Evolutionary conservation across 2,797 vertebrate genomes (phyloP).

Genomic region (Petrocephalus sullivani): DNA sequence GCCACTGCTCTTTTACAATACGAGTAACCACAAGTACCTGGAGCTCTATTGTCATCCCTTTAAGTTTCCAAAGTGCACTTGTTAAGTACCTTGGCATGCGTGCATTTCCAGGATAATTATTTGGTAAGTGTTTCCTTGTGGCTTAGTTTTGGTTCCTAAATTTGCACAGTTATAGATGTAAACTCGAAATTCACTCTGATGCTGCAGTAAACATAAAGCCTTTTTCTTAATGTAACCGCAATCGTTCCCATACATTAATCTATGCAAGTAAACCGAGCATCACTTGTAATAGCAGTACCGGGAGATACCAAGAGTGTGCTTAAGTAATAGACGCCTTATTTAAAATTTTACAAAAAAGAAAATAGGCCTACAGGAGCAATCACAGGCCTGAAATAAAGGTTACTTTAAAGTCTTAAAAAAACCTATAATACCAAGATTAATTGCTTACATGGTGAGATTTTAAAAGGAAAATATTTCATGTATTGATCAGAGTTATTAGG

Average conservation of each 20-base stretch:
- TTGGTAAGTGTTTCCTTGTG: constrained; percentile 33
- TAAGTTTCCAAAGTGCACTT: constrained; percentile 30
- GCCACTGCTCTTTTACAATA: constrained; percentile 29
- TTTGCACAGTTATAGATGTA: constrained; percentile 24
- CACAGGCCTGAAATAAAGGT: too few relatives aligned
- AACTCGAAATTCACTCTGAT: constrained; percentile 13
- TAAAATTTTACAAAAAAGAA: constrained; percentile 36
- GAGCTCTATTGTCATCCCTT: constrained; percentile 19
- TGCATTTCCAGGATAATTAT: constrained; percentile 36
- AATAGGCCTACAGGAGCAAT: neutral
- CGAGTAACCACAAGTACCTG: constrained; percentile 32
- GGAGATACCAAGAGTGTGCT: constrained; percentile 50
- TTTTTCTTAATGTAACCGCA: constrained; percentile 10
- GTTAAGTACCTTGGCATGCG: constrained; percentile 30
- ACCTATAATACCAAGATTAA: neutral
- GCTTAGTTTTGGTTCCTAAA: constrained; percentile 26
- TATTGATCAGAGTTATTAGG: neutral
- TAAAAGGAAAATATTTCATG: neutral
- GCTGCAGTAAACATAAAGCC: neutral
- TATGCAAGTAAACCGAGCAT: neutral
- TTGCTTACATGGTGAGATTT: neutral
- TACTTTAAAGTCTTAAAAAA: neutral
- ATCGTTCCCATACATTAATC: neutral
- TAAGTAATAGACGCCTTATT: constrained; percentile 29
- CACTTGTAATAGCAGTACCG: constrained; percentile 31